A percentile compares a stretch with the other conserved stretches of the same genome.
These are phyloP conservation scores for Mustela lutreola DNA, from an alignment of 2,113 vertebrate species.

Conservation along the genomic window DNA sequence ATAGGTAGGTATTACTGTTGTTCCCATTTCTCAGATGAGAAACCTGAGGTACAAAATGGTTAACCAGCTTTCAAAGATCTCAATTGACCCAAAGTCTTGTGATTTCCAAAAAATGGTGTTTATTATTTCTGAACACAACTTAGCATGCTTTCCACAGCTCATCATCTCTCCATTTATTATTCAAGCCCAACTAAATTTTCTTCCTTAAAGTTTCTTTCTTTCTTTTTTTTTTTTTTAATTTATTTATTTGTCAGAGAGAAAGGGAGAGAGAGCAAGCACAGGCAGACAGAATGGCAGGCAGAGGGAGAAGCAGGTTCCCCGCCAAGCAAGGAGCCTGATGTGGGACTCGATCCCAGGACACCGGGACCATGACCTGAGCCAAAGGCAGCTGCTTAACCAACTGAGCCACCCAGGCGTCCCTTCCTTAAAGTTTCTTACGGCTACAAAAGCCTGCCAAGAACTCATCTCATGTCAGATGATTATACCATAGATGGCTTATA, in stretches of 20 bases:
- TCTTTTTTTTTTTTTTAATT: too few relatives aligned
- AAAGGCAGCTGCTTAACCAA: too few relatives aligned
- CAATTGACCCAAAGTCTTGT: neutral
- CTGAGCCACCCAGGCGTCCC: too few relatives aligned
- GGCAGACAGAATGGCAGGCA: too few relatives aligned
- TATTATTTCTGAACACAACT: neutral
- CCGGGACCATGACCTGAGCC: too few relatives aligned
- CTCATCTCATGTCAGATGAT: neutral
- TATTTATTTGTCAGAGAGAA: too few relatives aligned
- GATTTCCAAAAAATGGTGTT: neutral
- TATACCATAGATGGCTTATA: neutral
- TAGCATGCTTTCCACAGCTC: neutral
- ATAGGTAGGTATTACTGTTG: neutral
- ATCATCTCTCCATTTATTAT: slow-evolving; percentile 24
- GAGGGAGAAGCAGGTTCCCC: too few relatives aligned
- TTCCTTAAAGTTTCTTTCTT: slow-evolving; percentile 2
- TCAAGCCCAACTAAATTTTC: neutral
- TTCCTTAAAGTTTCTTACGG: slow-evolving; percentile 7
- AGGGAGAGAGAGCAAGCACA: too few relatives aligned
- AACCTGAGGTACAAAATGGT: neutral
- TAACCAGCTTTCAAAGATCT: neutral
- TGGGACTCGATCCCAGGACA: too few relatives aligned
- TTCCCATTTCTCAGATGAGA: neutral
- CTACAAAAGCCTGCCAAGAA: neutral
- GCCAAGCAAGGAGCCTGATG: too few relatives aligned